phyloP scores from a whole-genome alignment of 2,888 invertebrate species.

The Molanna angustata region DNA sequence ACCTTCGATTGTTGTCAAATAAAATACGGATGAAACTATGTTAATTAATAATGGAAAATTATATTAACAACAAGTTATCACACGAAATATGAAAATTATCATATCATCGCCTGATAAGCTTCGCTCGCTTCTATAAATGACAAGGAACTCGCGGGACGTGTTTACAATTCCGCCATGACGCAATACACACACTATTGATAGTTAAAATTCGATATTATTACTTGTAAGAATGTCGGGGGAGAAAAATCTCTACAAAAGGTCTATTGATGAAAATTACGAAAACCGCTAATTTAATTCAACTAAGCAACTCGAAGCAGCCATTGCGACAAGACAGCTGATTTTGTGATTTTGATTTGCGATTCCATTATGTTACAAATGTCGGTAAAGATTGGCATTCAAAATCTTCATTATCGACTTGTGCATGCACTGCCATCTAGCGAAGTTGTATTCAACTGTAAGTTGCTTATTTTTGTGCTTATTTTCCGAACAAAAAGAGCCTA shows the following conservation, averaged over 20 bases:
- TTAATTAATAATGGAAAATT: no score
- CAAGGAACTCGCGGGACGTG: constrained; percentile 27
- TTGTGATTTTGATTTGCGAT: constrained; percentile 43
- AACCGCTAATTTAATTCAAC: background rate
- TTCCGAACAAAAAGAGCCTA: background rate
- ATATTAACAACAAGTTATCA: no score
- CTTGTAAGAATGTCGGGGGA: no score
- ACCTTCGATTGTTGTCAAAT: constrained; percentile 32
- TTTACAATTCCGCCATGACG: constrained; percentile 56
- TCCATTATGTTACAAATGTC: constrained; percentile 11
- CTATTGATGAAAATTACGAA: no score
- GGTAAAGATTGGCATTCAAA: background rate
- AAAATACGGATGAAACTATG: no score
- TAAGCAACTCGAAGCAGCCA: constrained; percentile 46
- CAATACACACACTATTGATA: no score
- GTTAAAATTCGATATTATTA: no score
- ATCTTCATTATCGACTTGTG: background rate
- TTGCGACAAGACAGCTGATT: constrained; percentile 59
- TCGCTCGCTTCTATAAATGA: constrained; percentile 7
- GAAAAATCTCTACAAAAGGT: no score
- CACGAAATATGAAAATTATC: no score
- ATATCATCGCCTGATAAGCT: constrained; percentile 10
- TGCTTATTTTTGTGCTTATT: background rate
- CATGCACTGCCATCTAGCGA: no score
- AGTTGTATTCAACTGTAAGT: no score